These are phyloP conservation scores for Anagyrus pseudococci DNA, from an alignment of 2,888 invertebrate genomes.

Conservation along the genomic window DNA sequence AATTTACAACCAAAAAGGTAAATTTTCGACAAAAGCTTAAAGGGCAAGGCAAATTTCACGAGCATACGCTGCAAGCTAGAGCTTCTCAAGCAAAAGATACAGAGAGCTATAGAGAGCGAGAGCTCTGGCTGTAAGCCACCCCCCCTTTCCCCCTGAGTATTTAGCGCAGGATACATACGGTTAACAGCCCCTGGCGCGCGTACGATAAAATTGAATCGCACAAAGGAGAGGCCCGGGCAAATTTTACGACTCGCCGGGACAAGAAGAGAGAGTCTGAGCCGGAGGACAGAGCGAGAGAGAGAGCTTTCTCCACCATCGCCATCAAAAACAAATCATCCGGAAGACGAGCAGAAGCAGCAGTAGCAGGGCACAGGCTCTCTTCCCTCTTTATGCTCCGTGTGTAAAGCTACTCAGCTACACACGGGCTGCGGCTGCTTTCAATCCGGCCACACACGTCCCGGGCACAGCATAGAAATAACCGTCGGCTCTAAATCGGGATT, in stretches of 20 bases:
- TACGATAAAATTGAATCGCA: constrained; percentile 22
- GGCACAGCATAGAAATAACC: background rate
- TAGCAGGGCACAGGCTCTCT: too few relatives aligned
- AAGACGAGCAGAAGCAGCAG: too few relatives aligned
- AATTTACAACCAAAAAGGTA: too few relatives aligned
- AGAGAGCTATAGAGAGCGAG: too few relatives aligned
- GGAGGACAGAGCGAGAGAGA: background rate
- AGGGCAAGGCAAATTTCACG: too few relatives aligned
- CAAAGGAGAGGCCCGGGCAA: constrained; percentile 4
- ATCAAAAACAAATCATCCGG: constrained; percentile 31
- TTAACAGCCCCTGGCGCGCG: background rate
- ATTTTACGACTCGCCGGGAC: constrained; percentile 19
- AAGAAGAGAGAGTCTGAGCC: background rate
- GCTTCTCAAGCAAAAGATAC: too few relatives aligned
- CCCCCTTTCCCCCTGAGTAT: background rate
- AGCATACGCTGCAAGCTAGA: too few relatives aligned
- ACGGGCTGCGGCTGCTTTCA: background rate
- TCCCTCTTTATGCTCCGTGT: too few relatives aligned
- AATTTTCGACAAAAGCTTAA: too few relatives aligned
- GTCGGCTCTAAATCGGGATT: constrained; percentile 33
- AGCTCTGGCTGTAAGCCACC: background rate
- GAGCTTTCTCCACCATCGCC: too few relatives aligned
- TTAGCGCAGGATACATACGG: background rate
- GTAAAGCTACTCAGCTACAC: constrained; percentile 6
- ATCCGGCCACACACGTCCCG: constrained; percentile 9